Evolutionary conservation across 2,888 invertebrate genomes (phyloP), one percentile per base, ranked within the genome.

Genomic region (Pterostichus niger): DNA sequence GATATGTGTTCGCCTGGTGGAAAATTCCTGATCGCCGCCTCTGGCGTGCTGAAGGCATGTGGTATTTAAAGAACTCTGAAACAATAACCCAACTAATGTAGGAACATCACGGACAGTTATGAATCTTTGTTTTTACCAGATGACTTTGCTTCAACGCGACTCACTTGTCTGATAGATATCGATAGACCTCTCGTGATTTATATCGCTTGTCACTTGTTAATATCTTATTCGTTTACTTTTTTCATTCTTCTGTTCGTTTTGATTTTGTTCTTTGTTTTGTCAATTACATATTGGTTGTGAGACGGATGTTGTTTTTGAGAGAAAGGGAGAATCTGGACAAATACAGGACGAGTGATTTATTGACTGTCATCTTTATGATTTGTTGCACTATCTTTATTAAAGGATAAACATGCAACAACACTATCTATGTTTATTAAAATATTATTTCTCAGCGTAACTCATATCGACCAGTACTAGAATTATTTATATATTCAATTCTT

Each of bases 221-320:
- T 80, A 80, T 80, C 80, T 80, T 80, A 80, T 80, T 80, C 80
- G 52, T 68, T 79, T 64, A 61, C 59, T 46, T 79, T 79, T 79
- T 64, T 49, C 64, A 46, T 79, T 79, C 44, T n/a, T 61, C 49
- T 11, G 35, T 64, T 44, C 44, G 68, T 64, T 64, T 24, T 7
- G 33, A 33, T 64, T 64, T 44, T 40, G 40, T 56, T 56, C 68
- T 71, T 71, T 71, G 68, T 71, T 71, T 71, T 71, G 68, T 71
- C 68, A 71, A 71, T 71, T 71, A 71, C 68, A 71, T 44, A 71
- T 44, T 44, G 15, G 17, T 40, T 17, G 7, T 35, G 31, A 13
- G 31, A 35, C n/a, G n/a, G 64, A 71, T 15, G 40, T 15, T 40
- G 40, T 40, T 44, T 71, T 64, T 33, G 13, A 64, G 33, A 11